Evolutionary conservation across 2,888 invertebrate species (phyloP).

Genomic region (Hypselothyrea guttata): DNA sequence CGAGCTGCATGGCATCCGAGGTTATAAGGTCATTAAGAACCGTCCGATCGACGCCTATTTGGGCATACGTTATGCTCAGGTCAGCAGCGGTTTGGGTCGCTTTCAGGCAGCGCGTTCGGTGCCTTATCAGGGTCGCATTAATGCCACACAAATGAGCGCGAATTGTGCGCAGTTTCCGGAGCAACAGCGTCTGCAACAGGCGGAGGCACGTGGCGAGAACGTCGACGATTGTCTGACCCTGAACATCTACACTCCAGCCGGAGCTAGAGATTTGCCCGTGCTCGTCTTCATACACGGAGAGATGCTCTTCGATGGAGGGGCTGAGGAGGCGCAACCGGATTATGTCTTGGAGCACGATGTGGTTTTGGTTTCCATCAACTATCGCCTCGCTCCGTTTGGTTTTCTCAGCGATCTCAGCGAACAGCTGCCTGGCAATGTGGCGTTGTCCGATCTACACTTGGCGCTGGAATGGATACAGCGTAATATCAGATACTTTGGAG

Average conservation of each 20-base stretch:
- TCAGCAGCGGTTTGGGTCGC: conserved; percentile 70
- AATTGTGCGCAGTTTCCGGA: conserved; percentile 80
- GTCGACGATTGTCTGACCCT: conserved; percentile 80
- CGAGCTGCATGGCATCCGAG: conserved; percentile 61
- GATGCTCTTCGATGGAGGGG: conserved; percentile 81
- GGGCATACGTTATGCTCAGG: conserved; percentile 75
- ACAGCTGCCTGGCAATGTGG: conserved; percentile 84
- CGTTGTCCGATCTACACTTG: conserved; percentile 83
- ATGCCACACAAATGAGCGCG: conserved; percentile 68
- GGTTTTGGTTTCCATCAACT: conserved; percentile 83
- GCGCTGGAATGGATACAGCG: conserved; percentile 84
- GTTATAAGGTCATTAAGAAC: conserved; percentile 63
- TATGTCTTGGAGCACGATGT: conserved; percentile 83
- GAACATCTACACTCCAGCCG: conserved; percentile 76
- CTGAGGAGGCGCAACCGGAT: conserved; percentile 81
- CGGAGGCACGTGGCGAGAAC: conserved; percentile 67
- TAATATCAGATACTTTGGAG: conserved; percentile 83
- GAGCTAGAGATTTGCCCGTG: conserved; percentile 76
- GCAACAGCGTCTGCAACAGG: conserved; percentile 52
- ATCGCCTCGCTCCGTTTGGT: conserved; percentile 83
- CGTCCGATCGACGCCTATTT: conserved; percentile 74
- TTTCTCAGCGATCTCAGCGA: conserved; percentile 83
- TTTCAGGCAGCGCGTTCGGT: conserved; percentile 71
- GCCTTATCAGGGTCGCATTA: conserved; percentile 42
- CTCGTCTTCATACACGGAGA: conserved; percentile 83